Evolutionary conservation across 2,797 vertebrate genomes (phyloP).

Genomic region (Tokudaia tokunoshimensis): DNA sequence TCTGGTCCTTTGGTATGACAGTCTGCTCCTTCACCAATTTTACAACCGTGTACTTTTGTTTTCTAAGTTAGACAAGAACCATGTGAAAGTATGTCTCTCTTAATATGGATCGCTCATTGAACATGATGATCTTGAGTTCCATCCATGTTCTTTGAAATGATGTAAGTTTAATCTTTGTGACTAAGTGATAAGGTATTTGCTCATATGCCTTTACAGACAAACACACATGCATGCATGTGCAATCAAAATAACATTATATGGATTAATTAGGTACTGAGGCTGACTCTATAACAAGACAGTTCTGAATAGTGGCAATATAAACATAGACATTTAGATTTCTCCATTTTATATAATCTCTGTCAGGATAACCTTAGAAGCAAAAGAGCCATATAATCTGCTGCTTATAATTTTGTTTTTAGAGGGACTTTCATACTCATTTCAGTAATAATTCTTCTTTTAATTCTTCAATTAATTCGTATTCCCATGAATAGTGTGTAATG

Average conservation of each 20-base stretch:
- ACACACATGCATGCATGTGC: background rate
- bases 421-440: background rate
- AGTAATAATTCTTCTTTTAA: background rate
- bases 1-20: background rate
- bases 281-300: background rate
- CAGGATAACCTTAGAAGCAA: background rate
- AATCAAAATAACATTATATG: background rate
- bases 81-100: background rate
- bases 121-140: background rate
- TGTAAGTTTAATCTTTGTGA: background rate
- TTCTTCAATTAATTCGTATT: background rate
- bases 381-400: background rate
- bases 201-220: background rate
- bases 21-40: background rate
- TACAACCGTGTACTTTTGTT: background rate
- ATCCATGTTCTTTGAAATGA: background rate
- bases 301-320: background rate
- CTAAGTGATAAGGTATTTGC: background rate
- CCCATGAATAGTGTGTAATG: background rate
- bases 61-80: background rate
- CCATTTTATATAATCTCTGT: background rate
- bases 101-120: background rate
- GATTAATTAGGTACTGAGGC: background rate
- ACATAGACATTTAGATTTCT: background rate
- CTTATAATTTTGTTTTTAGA: background rate